phyloP scores from a whole-genome alignment of 1,140 invertebrate genomes.

The Gonioctena quinquepunctata region DNA sequence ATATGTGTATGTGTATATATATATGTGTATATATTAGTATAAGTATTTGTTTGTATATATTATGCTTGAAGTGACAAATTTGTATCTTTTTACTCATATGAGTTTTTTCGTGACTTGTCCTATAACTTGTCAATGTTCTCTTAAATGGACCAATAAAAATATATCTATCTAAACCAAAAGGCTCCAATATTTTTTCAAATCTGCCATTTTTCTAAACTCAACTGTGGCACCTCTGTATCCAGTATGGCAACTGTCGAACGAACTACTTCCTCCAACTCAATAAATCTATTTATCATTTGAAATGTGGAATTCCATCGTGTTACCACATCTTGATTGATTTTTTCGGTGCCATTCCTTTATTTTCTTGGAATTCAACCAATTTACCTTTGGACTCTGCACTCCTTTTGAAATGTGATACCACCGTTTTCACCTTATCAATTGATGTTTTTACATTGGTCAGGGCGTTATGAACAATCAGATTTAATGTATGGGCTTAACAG shows the following conservation, averaged over 20 bases:
- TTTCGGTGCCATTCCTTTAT: slow-evolving; percentile 7
- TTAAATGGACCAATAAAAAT: too few species aligned
- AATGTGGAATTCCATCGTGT: slow-evolving; percentile 52
- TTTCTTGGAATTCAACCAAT: slow-evolving; percentile 27
- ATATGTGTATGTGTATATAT: too few species aligned
- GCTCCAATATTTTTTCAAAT: too few species aligned
- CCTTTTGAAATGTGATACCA: slow-evolving; percentile 41
- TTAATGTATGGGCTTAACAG: slow-evolving; percentile 43
- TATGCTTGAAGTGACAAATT: too few species aligned
- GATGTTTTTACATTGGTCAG: background rate
- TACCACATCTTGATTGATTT: slow-evolving; percentile 32
- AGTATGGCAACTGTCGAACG: slow-evolving; percentile 20
- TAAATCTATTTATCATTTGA: slow-evolving; percentile 49
- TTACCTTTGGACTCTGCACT: slow-evolving; percentile 34
- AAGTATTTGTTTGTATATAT: too few species aligned
- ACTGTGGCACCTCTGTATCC: slow-evolving; percentile 3
- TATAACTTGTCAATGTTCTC: too few species aligned
- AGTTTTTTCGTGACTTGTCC: too few species aligned
- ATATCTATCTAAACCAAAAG: too few species aligned
- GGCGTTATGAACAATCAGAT: slow-evolving; percentile 30
- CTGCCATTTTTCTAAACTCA: slow-evolving; percentile 24
- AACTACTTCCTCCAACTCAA: slow-evolving; percentile 34
- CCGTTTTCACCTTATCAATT: slow-evolving; percentile 10
- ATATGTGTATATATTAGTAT: too few species aligned
- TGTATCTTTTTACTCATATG: too few species aligned